A percentile compares a stretch with the other conserved stretches of the same genome.
Conservation (phyloP, 53 echinoderm and acorn worm species). For the Glandiceps talaboti region DNA sequence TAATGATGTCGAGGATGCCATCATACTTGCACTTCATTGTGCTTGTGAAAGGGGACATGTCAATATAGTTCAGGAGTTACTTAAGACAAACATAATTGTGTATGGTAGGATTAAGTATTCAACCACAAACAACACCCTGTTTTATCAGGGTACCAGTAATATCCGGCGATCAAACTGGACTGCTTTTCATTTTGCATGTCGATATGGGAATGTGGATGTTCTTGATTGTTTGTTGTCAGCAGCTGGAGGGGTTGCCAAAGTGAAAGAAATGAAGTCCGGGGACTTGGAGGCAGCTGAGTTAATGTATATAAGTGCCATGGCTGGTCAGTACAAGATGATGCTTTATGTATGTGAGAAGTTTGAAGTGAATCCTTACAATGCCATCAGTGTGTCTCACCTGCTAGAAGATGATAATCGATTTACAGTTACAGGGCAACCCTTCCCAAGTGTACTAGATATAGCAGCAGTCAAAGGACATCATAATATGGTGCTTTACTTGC, state of each 20-base stretch:
- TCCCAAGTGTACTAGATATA: background rate
- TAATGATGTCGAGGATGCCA: too few species aligned
- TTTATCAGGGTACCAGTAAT: too few species aligned
- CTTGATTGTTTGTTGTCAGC: background rate
- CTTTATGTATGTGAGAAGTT: background rate
- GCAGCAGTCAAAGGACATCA: background rate
- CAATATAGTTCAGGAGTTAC: background rate
- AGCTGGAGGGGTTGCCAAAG: background rate
- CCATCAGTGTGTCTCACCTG: background rate
- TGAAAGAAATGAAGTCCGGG: background rate
- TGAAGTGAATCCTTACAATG: background rate
- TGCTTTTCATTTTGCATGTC: background rate
- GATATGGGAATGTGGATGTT: background rate
- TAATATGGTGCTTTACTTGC: background rate
- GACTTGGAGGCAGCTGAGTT: background rate
- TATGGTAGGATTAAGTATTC: background rate
- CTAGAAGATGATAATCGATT: background rate
- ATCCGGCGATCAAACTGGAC: background rate
- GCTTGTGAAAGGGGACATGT: background rate
- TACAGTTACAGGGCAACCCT: background rate
- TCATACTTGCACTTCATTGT: background rate
- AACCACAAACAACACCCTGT: background rate
- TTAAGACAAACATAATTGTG: background rate
- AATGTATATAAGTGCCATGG: background rate
- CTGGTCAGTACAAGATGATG: background rate